Base-by-base conservation (phyloP, 2,797 vertebrate species). In the Synaphobranchus kaupii region DNA sequence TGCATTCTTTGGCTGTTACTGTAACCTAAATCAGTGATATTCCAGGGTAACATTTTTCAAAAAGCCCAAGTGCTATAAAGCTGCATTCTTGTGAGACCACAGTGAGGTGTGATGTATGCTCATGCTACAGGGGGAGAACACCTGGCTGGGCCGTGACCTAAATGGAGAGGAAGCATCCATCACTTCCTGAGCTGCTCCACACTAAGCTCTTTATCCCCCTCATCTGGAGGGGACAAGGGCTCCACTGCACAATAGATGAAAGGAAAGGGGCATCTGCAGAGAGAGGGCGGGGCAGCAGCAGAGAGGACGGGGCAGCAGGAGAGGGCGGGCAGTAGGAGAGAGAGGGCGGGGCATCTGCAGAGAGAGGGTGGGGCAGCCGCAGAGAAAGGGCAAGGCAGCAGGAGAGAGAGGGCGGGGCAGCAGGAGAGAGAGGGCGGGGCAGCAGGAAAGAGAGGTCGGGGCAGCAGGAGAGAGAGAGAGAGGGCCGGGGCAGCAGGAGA, bases 381-480 rank as follows among this genome's bases (percentile, higher is more conserved):
- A 28, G 68, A 12, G 31, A 28, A 0, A 73, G 25, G 68, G n/a
- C 68, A 8, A 4, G 31, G 28, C n/a, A 91, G 52, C 52, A 95
- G 5, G 0, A 20, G 39, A 39, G 39, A 39, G 39, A 39, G 3
- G 39, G 39, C 39, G 39, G 39, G 39, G 39, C 39, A 39, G 39
- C 39, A 39, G 39, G 39, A 39, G 2, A 39, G 39, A 39, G 39
- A 39, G 39, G 39, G 39, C 39, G 39, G 39, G 39, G 39, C 39
- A 39, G 39, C 39, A 39, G 39, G 39, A 39, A 39, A 39, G 39
- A 39, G 39, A 39, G 39, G 39, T 0, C 39, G 39, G 39, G 39
- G 39, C 39, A 39, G 39, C 39, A 0, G 2, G 1, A 39, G 39
- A 39, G 39, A 39, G 39, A 39, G 2, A 2, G 39, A 0, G 39